Conservation (phyloP, 1,140 invertebrate genomes). For the Stenopsyche tienmushanensis region DNA sequence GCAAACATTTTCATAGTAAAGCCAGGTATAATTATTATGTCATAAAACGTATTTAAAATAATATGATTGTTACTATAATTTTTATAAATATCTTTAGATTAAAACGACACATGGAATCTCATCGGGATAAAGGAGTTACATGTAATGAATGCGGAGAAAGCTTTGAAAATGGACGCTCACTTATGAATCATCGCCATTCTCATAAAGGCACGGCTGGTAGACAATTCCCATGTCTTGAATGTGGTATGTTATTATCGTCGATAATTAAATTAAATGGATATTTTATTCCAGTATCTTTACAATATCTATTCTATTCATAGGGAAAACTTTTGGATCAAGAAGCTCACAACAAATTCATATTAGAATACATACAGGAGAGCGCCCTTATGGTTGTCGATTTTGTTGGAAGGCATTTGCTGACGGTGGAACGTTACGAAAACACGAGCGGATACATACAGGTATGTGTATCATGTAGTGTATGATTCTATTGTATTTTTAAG, state of each 20-base stretch:
- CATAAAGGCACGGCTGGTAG: conserved; percentile 62
- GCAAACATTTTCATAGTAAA: conserved; percentile 66
- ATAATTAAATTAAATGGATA: too few species aligned
- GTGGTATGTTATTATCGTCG: conserved; percentile 61
- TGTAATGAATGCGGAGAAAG: conserved; percentile 72
- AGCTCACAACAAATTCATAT: conserved; percentile 93
- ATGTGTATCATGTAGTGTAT: background rate
- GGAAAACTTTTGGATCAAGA: conserved; percentile 80
- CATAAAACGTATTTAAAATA: background rate
- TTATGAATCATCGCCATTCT: conserved; percentile 71
- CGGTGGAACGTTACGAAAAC: conserved; percentile 93
- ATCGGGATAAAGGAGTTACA: conserved; percentile 67
- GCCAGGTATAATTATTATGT: conserved; percentile 42
- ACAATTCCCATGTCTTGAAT: conserved; percentile 81
- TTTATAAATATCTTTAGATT: conserved; percentile 43
- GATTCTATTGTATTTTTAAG: background rate
- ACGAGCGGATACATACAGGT: conserved; percentile 95
- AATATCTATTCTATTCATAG: conserved; percentile 28
- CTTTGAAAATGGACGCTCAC: conserved; percentile 67
- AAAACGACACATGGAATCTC: conserved; percentile 66
- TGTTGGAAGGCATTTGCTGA: conserved; percentile 99
- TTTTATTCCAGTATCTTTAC: background rate
- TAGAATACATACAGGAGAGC: conserved; percentile 80
- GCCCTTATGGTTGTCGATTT: conserved; percentile 91
- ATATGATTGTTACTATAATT: background rate